Conservation (phyloP, 2,797 vertebrate genomes). For the Alca torda region DNA sequence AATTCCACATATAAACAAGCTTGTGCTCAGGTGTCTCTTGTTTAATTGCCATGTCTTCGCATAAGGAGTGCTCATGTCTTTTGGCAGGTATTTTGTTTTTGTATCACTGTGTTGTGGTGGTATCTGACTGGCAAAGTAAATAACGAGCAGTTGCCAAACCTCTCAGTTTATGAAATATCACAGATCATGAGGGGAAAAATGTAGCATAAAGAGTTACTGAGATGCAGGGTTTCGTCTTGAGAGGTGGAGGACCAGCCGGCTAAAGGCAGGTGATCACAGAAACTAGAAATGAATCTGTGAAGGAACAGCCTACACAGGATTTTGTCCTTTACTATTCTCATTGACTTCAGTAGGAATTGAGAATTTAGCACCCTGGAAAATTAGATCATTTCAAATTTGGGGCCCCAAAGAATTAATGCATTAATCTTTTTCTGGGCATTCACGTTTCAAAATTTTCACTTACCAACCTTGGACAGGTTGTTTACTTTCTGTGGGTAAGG, state of each 20-base stretch:
- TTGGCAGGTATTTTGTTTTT: background rate
- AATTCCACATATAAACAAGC: background rate
- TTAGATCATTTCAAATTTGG: background rate
- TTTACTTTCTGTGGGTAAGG: background rate
- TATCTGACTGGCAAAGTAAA: slow-evolving; percentile 3
- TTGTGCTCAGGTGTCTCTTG: background rate
- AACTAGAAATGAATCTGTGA: background rate
- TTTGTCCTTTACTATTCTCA: background rate
- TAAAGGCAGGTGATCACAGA: background rate
- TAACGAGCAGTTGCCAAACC: background rate
- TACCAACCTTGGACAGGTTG: background rate
- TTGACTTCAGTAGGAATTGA: background rate
- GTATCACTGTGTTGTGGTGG: background rate
- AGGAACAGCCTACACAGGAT: background rate
- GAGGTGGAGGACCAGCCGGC: background rate
- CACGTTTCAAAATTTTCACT: background rate
- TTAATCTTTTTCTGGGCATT: background rate
- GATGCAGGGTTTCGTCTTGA: background rate
- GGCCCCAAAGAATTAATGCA: background rate
- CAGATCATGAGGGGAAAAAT: background rate
- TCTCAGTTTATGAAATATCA: background rate
- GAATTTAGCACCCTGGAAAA: background rate
- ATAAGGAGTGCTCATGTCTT: background rate
- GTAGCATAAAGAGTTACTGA: background rate
- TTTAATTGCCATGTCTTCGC: background rate